Evolutionary conservation across 2,888 invertebrate species (phyloP), one percentile per base, ranked within the genome.

Genomic region (Oscheius myriophilus): DNA sequence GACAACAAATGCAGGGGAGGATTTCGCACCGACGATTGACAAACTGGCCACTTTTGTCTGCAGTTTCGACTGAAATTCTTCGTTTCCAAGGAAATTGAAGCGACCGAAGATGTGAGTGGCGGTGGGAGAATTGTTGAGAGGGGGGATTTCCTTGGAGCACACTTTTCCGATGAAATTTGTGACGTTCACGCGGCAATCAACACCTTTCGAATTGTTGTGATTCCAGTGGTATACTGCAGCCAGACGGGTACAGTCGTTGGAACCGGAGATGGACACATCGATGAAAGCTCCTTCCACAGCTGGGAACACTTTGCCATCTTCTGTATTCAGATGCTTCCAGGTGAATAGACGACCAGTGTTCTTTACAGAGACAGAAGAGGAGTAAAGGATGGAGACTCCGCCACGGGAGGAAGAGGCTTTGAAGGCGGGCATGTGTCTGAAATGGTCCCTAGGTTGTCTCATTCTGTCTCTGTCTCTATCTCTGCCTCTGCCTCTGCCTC

Each of bases 301-400:
- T 14, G 61, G 61, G 21, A 33, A 61, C 16, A 61, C 26, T 16
- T 61, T 61, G 11, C 61, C 61, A 7, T 61, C 25, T 25, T 61
- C 61, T 18, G 49, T 61, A n/a, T 61, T 61, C 61, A 61, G 21
- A 26, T 49, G 26, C 39, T 61, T 61, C 61, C 61, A 61, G 7
- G 61, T 61, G 18, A 61, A 61, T 6, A 61, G 26, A 16, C 61
- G 25, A 2, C 49, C 61, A 6, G 46, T 25, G 33, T 61, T 61
- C 25, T 49, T 21, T 2, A 61, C 46, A 6, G 11, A n/a, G 26
- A 61, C 11, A 12, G 21, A 26, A 16, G 21, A 26, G 14, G 33
- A n/a, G 18, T 61, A 61, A 11, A 61, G 18, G 18, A 61, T 49
- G 14, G 49, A 33, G 9, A 61, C 49, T 33, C 61, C 61, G 11